phyloP scores from a whole-genome alignment of 2,888 invertebrate genomes.

The Belgica antarctica region DNA sequence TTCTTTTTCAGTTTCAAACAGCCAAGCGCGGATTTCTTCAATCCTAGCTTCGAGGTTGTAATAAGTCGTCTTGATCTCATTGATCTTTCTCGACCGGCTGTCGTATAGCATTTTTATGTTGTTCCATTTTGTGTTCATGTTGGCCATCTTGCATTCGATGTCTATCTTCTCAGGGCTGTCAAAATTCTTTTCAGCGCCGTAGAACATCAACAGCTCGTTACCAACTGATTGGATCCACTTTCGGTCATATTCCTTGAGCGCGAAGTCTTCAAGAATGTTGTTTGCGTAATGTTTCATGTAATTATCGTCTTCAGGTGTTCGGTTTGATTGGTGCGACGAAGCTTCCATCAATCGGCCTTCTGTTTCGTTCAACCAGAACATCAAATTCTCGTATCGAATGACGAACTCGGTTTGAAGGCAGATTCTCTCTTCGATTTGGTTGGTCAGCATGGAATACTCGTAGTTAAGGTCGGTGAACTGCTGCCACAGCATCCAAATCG shows the following conservation, averaged over 20 bases:
- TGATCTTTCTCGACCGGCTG: constrained; percentile 68
- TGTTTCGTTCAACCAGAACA: constrained; percentile 68
- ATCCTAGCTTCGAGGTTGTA: constrained; percentile 69
- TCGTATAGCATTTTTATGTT: constrained; percentile 65
- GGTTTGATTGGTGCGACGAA: constrained; percentile 57
- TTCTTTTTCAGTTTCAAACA: constrained; percentile 69
- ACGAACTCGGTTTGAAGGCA: constrained; percentile 71
- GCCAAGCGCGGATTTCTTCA: constrained; percentile 68
- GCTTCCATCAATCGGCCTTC: constrained; percentile 66
- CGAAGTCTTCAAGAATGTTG: constrained; percentile 73
- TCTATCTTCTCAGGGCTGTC: constrained; percentile 60
- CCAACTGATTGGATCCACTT: constrained; percentile 75
- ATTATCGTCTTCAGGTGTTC: constrained; percentile 66
- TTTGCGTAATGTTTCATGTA: constrained; percentile 68
- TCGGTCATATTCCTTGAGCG: constrained; percentile 72
- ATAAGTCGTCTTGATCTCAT: constrained; percentile 70
- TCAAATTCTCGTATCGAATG: constrained; percentile 62
- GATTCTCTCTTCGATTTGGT: constrained; percentile 71
- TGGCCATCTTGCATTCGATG: constrained; percentile 59
- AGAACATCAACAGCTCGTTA: constrained; percentile 60
- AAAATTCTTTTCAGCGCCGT: constrained; percentile 64
- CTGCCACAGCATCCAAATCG: constrained; percentile 73
- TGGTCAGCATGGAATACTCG: constrained; percentile 69
- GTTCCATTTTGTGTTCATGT: constrained; percentile 68
- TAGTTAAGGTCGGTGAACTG: constrained; percentile 79